Base-by-base conservation (phyloP, 2,797 vertebrate species). In the Clarias fuscus region DNA sequence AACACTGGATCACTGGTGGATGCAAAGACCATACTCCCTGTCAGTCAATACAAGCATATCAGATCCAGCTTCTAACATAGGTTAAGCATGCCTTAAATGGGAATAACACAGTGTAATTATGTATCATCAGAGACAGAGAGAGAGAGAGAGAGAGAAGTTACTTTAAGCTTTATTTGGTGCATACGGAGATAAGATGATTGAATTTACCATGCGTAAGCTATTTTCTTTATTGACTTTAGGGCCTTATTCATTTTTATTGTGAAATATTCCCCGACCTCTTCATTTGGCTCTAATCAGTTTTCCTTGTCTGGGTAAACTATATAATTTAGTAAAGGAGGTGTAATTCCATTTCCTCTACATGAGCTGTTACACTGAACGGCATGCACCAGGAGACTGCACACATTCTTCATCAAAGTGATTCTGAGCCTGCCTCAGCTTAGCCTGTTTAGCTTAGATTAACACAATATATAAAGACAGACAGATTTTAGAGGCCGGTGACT, bases 281-380 rank as follows among this genome's bases (percentile, higher is more conserved):
- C 82, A 83, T 83, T 83, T 58, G 48, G 27, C 67, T n/a, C 53
- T 83, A 83, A 83, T 83, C 67, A 71, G 79, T 81, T 81, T 83
- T 83, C 65, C 43, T 33, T 68, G 92, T 94, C 91, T 91, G 83
- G 10, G 91, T 94, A 93, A 94, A 94, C 93, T 93, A 91, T 92
- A 92, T 94, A 93, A 93, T 94, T 95, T 93, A 93, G 92, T 92
- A 91, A 92, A 91, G 91, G 90, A 90, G 87, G 90, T 89, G 89
- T 93, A 87, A 94, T 94, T 94, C 80, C 88, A 75, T 91, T 93
- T 87, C 76, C 82, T 86, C 87, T 91, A 89, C 92, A 87, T 84
- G 86, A 88, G 79, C 79, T 27, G 37, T 65, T 81, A 59, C 89
- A 84, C 76, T 86, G 82, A 85, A 79, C 82, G 59, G 75, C 7